These are phyloP conservation scores for Ichneumon xanthorius DNA, from an alignment of 2,888 invertebrate species.

Conservation along the genomic window DNA sequence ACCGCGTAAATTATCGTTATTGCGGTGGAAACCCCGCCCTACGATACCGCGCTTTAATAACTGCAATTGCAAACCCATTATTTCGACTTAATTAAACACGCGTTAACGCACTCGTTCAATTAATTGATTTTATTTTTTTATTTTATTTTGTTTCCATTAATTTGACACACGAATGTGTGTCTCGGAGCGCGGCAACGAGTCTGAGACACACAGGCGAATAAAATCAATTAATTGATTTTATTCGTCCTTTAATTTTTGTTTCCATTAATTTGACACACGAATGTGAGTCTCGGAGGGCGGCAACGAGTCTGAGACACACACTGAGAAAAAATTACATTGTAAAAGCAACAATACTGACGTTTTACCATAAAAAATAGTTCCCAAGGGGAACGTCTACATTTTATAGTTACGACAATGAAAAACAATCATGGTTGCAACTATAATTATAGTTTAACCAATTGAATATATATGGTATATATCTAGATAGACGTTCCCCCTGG, in stretches of 20 bases:
- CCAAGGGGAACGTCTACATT: too few species aligned
- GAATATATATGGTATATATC: too few species aligned
- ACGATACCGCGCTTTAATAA: conserved; percentile 23
- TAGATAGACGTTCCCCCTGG: too few species aligned
- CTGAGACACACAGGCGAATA: too few species aligned
- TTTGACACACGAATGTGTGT: not conserved
- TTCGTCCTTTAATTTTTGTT: not conserved
- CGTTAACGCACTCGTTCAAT: not conserved
- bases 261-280: not conserved
- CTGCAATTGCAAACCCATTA: conserved; percentile 29
- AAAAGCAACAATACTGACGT: too few species aligned
- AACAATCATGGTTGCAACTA: too few species aligned
- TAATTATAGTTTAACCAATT: too few species aligned
- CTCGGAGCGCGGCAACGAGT: not conserved
- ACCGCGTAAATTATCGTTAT: conserved; percentile 51
- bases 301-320: too few species aligned
- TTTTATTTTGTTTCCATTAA: not conserved
- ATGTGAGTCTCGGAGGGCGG: not conserved
- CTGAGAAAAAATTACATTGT: too few species aligned
- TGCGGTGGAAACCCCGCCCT: conserved; percentile 8
- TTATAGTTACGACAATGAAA: too few species aligned
- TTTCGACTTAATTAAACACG: conserved; percentile 52
- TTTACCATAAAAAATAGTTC: too few species aligned
- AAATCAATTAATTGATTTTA: not conserved
- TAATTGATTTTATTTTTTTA: not conserved